Evolutionary conservation across 2,888 invertebrate genomes (phyloP).

Genomic region (Synergus laeviventris): DNA sequence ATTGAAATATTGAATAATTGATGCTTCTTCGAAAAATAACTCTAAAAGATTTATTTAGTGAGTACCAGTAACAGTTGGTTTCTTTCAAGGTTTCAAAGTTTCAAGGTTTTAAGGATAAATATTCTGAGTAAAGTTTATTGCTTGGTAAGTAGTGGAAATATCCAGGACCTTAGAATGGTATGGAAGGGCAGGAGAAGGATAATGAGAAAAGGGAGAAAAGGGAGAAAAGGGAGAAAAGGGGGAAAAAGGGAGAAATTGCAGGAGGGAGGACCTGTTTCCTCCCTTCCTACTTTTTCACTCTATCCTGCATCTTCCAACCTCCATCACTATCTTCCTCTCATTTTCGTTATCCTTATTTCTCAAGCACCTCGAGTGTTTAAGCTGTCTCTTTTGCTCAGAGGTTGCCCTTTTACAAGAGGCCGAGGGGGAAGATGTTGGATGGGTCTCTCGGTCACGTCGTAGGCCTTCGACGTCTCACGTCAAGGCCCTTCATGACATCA

Average conservation of each 20-base stretch:
- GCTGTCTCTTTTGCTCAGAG: conserved; percentile 13
- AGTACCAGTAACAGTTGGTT: not conserved
- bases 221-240: not conserved
- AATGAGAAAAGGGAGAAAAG: conserved; percentile 5
- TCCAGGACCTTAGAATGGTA: not conserved
- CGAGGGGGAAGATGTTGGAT: not conserved
- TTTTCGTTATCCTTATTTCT: conserved; percentile 10
- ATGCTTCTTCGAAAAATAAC: not conserved
- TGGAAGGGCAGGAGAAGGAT: not conserved
- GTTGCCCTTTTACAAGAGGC: not conserved
- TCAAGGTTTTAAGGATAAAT: not conserved
- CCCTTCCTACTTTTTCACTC: not conserved
- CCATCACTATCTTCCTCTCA: not conserved
- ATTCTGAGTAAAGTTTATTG: not conserved
- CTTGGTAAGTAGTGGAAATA: conserved; percentile 10
- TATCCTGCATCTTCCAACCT: not conserved
- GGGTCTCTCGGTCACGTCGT: not conserved
- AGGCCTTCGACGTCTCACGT: conserved; percentile 2
- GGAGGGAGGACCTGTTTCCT: conserved; percentile 5
- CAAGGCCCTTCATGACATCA: conserved; percentile 14
- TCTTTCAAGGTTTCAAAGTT: not conserved
- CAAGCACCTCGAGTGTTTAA: conserved; percentile 8
- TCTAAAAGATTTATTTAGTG: not conserved
- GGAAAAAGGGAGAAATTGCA: not conserved
- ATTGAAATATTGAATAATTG: not conserved